Base-by-base conservation (phyloP, 2,113 vertebrate species). In the Hepsetus odoe region DNA sequence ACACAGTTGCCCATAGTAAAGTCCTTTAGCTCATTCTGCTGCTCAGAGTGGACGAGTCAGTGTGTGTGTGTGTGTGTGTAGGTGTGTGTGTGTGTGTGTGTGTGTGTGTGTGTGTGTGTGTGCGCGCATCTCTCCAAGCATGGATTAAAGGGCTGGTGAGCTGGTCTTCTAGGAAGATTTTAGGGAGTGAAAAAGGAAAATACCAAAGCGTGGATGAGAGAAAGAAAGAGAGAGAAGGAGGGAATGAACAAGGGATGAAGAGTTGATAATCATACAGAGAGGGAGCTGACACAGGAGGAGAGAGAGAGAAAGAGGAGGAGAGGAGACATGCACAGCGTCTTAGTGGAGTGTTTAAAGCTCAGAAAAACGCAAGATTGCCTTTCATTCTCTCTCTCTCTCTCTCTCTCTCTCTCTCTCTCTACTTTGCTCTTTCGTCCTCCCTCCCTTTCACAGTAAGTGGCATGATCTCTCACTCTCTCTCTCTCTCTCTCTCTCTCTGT, bases 1-100 rank as follows among this genome's bases (percentile, higher is more conserved):
- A 99, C 94, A 91, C 96, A 98, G 94, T 99, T 99, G 86, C 98
- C 98, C 98, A 99, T 99, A 90, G 90, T 94, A 92, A 81, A 83
- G 56, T 81, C 74, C 80, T 83, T 82, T 83, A 84, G 74, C 79
- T 85, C 86, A 88, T 88, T 80, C 86, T 86, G 71, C 85, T 85
- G 85, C 74, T 88, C 80, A 76, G 75, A 33, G 64, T 84, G 78
- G 76, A 82, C 84, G 81, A 81, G 75, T 84, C 75, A 59, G 61
- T 83, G 83, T 71, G 79, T 44, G n/a, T n/a, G n/a, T n/a, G n/a
- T n/a, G n/a, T n/a, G n/a, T n/a, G n/a, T n/a, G n/a, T n/a, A n/a
- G n/a, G 80, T 72, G 85, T 79, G 35, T 82, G 81, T 82, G 72
- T 72, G 74, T 77, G 67, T 88, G 86, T 80, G 69, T 88, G 88